A percentile compares a stretch with the other conserved stretches of the same genome.
Conservation (phyloP, 2,888 invertebrate species). For the Operophtera brumata region DNA sequence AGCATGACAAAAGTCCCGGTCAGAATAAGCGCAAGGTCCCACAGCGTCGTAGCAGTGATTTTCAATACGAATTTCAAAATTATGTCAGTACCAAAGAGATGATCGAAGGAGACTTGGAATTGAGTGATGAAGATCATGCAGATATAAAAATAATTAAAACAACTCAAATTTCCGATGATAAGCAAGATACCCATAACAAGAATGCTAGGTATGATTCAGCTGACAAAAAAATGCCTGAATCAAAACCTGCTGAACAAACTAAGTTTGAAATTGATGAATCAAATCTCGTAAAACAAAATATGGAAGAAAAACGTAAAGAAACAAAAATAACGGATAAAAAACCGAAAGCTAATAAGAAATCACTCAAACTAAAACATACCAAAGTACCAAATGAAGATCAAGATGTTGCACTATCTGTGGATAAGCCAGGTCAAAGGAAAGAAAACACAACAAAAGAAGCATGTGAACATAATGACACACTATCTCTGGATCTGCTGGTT, state of each 20-base stretch:
- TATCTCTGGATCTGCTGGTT: constrained; percentile 15
- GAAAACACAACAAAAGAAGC: background rate
- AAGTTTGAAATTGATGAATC: background rate
- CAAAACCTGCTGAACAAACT: background rate
- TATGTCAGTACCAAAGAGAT: constrained; percentile 37
- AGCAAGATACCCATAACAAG: background rate
- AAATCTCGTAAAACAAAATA: background rate
- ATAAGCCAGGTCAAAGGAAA: constrained; percentile 11
- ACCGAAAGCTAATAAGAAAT: constrained; percentile 43
- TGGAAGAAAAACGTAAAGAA: constrained; percentile 5
- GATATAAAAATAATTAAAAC: constrained; percentile 13
- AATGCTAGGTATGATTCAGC: background rate
- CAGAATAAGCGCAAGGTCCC: background rate
- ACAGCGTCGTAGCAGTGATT: constrained; percentile 2
- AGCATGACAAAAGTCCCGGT: background rate
- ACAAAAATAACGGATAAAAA: constrained; percentile 29
- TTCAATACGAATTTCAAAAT: constrained; percentile 10
- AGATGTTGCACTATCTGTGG: background rate
- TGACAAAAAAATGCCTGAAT: background rate
- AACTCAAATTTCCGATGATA: background rate
- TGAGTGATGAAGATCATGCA: constrained; percentile 66
- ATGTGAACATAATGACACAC: constrained; percentile 1
- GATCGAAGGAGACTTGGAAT: constrained; percentile 64
- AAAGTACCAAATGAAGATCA: constrained; percentile 36
- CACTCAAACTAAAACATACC: constrained; percentile 36